phyloP scores from a whole-genome alignment of 2,113 vertebrate genomes.

The Ploceus nigricollis region DNA sequence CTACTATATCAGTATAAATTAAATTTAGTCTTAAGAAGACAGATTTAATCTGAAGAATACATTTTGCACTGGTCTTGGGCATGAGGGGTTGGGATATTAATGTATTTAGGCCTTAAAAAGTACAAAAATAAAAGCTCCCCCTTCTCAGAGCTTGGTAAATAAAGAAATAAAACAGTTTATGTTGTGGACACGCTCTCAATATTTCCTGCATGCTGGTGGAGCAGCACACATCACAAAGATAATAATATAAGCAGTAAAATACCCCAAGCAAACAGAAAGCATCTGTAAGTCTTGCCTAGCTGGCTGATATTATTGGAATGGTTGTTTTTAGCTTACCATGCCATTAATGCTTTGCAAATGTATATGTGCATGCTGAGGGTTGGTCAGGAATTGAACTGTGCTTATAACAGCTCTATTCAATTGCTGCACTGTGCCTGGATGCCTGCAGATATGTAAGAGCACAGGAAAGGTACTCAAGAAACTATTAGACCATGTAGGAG shows the following conservation, averaged over 20 bases:
- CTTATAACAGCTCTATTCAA: neutral
- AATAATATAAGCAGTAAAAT: constrained; percentile 67
- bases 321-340: neutral
- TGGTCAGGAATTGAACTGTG: neutral
- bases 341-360: neutral
- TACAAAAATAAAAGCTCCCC: neutral
- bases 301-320: neutral
- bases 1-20: constrained; percentile 26
- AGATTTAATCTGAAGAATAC: constrained; percentile 49
- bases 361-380: neutral
- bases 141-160: constrained; percentile 37
- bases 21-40: constrained; percentile 57
- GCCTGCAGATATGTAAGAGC: neutral
- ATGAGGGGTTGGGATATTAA: constrained; percentile 44
- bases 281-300: constrained; percentile 61
- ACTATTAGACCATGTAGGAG: neutral
- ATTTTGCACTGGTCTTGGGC: constrained; percentile 50
- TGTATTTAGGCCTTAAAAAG: constrained; percentile 35
- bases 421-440: neutral
- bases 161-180: constrained; percentile 47
- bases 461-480: neutral
- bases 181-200: constrained; percentile 18
- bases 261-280: constrained; percentile 66
- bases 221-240: constrained; percentile 5
- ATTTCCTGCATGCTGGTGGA: constrained; percentile 37